phyloP scores from a whole-genome alignment of 2,797 vertebrate genomes.

The Hemitrygon akajei region DNA sequence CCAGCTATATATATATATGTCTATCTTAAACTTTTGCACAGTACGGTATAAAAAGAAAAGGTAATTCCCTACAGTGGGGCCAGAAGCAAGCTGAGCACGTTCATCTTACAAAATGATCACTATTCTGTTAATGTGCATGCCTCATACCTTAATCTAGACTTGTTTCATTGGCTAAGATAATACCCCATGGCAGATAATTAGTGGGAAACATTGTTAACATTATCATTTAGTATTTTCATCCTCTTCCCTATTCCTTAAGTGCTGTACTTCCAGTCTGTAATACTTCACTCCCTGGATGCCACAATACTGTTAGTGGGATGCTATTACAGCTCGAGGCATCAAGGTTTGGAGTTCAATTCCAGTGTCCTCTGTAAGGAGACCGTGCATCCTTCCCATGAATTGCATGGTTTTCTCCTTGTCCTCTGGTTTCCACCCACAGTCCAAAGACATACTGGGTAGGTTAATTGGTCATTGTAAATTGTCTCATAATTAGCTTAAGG shows the following conservation, averaged over 20 bases:
- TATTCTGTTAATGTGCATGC: background rate
- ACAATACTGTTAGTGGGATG: too few species aligned
- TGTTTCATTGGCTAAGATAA: background rate
- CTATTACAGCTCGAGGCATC: too few species aligned
- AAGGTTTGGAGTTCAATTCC: too few species aligned
- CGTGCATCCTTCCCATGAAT: too few species aligned
- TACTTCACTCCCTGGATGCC: background rate
- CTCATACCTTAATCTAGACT: background rate
- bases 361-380: too few species aligned
- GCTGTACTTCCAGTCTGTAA: background rate
- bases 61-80: background rate
- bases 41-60: background rate
- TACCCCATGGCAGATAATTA: background rate
- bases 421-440: too few species aligned
- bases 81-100: background rate
- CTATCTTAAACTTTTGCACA: too few species aligned
- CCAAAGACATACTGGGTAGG: too few species aligned
- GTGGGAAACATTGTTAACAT: background rate
- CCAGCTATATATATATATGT: too few species aligned
- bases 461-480: too few species aligned
- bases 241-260: background rate
- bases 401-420: too few species aligned
- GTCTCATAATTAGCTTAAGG: too few species aligned
- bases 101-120: background rate
- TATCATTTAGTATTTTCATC: background rate